A percentile compares a stretch with the other conserved stretches of the same genome.
These are phyloP conservation scores for Sterrhoptilus dennistouni DNA, from an alignment of 2,113 vertebrate genomes.

Conservation along the genomic window DNA sequence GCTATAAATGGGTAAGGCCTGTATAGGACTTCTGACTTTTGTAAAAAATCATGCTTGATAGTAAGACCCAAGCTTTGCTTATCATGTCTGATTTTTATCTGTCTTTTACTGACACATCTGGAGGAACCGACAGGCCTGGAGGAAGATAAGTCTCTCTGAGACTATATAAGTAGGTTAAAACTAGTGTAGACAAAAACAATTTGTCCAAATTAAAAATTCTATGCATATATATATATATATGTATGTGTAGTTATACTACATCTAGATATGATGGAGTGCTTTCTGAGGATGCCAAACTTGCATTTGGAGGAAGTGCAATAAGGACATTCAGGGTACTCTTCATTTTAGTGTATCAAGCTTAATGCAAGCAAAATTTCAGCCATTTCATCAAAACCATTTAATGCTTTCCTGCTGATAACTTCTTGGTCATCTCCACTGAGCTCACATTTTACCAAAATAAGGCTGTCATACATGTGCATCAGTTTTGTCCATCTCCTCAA, in stretches of 20 bases:
- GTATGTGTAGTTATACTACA: not conserved
- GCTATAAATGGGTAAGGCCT: not conserved
- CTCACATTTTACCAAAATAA: not conserved
- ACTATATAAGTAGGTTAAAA: not conserved
- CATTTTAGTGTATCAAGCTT: not conserved
- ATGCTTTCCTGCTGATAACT: not conserved
- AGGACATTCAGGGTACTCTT: not conserved
- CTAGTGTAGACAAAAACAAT: not conserved
- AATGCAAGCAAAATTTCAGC: not conserved
- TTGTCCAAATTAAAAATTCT: not conserved
- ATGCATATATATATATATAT: not conserved
- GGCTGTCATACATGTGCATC: not conserved
- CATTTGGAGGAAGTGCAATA: not conserved
- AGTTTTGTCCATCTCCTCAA: not conserved
- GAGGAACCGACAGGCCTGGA: not conserved
- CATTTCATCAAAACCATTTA: not conserved
- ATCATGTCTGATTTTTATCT: not conserved
- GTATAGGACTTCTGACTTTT: not conserved
- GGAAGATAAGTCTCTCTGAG: not conserved
- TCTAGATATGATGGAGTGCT: not conserved
- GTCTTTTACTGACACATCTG: not conserved
- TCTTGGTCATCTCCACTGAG: not conserved
- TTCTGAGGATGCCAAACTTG: not conserved
- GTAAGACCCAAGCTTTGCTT: not conserved
- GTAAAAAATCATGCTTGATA: not conserved